Base-by-base conservation (phyloP, 2,113 vertebrate species). In the Centrocercus urophasianus region DNA sequence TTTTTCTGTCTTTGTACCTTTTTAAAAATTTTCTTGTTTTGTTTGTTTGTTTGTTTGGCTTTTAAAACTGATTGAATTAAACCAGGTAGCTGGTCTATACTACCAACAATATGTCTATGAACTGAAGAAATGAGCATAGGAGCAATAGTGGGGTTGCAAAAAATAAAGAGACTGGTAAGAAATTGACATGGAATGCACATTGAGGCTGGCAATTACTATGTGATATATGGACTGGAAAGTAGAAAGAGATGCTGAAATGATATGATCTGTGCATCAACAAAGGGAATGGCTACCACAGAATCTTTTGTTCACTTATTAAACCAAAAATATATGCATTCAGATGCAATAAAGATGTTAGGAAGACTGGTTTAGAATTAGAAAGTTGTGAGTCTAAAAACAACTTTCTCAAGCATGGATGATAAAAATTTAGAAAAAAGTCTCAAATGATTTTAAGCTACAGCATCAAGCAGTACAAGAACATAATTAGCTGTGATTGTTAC, bases 291-390 rank as follows among this genome's bases (percentile, higher is more conserved):
- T 54, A 52, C n/a, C 70, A 5, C 12, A 80, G 75, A 85, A 93
- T 1, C 0, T 57, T 42, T 18, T 18, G 5, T 16, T 15, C 9
- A 6, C 4, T 60, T 54, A 9, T 64, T 25, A 64, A 65, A 64
- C 32, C 22, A 40, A 42, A 87, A 83, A 57, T 24, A 17, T 70
- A 5, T 52, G 7, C 18, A 64, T 65, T 75, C 48, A 66, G 60
- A 66, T 34, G 30, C 13, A 43, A 28, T 47, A 56, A 3, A 56
- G 18, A 70, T 47, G 9, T 40, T 40, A 52, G 28, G 20, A 76
- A 81, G 15, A 67, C 8, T 11, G 40, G 25, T 5, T 13, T 42
- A 79, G 11, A 40, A 38, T 70, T 60, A 67, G 57, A 74, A 25
- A 66, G 14, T 10, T 72, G 14, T 32, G 25, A 34, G n/a, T n/a